phyloP scores from a whole-genome alignment of 2,888 invertebrate genomes.

The Pyrrhosoma nymphula region DNA sequence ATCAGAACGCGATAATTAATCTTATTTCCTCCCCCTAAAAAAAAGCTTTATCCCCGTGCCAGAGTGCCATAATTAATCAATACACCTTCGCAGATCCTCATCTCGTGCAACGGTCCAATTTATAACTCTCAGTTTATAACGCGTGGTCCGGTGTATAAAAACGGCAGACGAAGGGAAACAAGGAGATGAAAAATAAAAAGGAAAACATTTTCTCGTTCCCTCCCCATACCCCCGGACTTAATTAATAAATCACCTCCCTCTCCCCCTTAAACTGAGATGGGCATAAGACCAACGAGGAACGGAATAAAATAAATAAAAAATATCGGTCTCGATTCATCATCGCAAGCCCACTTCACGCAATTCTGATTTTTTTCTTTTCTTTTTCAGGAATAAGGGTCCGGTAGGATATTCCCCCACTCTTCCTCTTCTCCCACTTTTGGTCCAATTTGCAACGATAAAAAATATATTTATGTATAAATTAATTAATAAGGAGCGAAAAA shows the following conservation, averaged over 20 bases:
- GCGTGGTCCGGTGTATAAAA: neutral
- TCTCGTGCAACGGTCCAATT: neutral
- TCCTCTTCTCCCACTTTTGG: neutral
- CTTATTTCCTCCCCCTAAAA: neutral
- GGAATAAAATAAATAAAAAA: neutral
- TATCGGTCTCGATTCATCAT: neutral
- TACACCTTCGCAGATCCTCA: neutral
- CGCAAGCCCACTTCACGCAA: neutral
- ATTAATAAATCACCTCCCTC: neutral
- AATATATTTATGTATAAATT: neutral
- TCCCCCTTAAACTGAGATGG: neutral
- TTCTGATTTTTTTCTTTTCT: neutral
- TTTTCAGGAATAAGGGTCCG: neutral
- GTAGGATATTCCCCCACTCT: neutral
- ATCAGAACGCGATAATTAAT: neutral
- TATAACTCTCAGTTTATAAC: neutral
- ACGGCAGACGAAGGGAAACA: neutral
- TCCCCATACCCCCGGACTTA: neutral
- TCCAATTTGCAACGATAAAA: neutral
- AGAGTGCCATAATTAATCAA: neutral
- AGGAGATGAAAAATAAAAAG: neutral
- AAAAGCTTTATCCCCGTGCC: neutral
- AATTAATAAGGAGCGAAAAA: neutral
- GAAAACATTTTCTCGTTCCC: neutral
- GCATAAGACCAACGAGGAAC: slow-evolving; percentile 14